Evolutionary conservation across 1,140 invertebrate species (phyloP).

Genomic region (Caenorhabditis tropicalis): DNA sequence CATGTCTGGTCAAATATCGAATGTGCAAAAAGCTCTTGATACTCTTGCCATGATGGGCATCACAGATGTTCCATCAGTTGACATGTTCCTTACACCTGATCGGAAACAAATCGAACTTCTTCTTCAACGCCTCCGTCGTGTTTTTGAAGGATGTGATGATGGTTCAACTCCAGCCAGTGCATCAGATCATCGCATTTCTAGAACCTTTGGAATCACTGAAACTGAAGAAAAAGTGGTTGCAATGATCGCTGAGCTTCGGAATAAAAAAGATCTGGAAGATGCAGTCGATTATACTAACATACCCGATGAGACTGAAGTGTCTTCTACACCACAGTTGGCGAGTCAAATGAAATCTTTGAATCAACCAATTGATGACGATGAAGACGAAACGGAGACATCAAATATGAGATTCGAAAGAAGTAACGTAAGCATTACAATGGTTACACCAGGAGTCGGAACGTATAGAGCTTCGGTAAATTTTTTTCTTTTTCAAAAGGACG

Average conservation of each 20-base stretch:
- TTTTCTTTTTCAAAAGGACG: no score
- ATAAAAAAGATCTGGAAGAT: constrained; percentile 36
- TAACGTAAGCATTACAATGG: neutral
- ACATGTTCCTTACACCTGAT: constrained; percentile 38
- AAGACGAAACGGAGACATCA: neutral
- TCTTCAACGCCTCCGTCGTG: constrained; percentile 1
- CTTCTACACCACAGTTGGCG: neutral
- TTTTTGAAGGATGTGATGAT: constrained; percentile 27
- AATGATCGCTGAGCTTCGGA: neutral
- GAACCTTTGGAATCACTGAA: constrained; percentile 9
- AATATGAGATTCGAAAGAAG: constrained; percentile 27
- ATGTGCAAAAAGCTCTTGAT: constrained; percentile 53
- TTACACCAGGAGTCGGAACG: constrained; percentile 8
- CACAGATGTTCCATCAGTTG: constrained; percentile 23
- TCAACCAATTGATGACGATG: neutral
- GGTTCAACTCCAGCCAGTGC: neutral
- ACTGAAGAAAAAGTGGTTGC: constrained; percentile 34
- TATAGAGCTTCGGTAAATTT: neutral
- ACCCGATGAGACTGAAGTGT: neutral
- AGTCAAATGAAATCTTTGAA: neutral
- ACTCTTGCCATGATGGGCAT: constrained; percentile 8
- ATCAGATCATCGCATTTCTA: constrained; percentile 21
- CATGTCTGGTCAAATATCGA: constrained; percentile 50
- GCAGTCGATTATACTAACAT: constrained; percentile 38
- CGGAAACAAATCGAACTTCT: constrained; percentile 3